A percentile compares a stretch with the other conserved stretches of the same genome.
Conservation (phyloP, 64 coral and sea anemone species). For the Porites australiensis region DNA sequence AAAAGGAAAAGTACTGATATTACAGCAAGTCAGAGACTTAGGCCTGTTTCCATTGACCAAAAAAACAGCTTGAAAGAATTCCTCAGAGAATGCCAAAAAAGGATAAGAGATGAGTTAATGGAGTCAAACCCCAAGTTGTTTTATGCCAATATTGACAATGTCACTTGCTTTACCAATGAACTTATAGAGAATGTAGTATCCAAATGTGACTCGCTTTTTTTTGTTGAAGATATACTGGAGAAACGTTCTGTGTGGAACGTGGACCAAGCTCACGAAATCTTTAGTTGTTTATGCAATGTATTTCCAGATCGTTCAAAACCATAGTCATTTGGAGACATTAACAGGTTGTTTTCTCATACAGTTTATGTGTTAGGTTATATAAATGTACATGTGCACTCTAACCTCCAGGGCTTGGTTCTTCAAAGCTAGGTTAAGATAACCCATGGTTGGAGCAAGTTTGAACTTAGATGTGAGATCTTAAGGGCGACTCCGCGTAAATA, state of each 20-base stretch:
- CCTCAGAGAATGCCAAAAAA: background rate
- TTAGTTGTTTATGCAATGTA: conserved; percentile 14
- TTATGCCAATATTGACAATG: background rate
- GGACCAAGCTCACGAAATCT: conserved; percentile 33
- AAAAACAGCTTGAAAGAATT: background rate
- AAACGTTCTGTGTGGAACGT: conserved; percentile 13
- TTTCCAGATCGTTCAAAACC: conserved; percentile 2
- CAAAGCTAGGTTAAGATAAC: too few relatives aligned
- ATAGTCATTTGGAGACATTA: too few relatives aligned
- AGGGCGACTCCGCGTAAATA: too few relatives aligned
- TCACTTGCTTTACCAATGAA: conserved; percentile 23
- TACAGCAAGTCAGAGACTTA: too few relatives aligned
- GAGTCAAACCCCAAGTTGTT: conserved; percentile 2
- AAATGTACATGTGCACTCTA: too few relatives aligned
- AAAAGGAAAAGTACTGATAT: too few relatives aligned
- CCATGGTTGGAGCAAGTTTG: too few relatives aligned
- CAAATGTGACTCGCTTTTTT: conserved; percentile 36
- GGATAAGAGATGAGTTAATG: background rate
- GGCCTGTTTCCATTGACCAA: background rate
- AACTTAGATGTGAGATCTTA: too few relatives aligned
- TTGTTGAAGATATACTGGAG: conserved; percentile 48
- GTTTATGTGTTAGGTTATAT: too few relatives aligned
- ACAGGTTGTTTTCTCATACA: too few relatives aligned
- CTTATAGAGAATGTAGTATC: conserved; percentile 17
- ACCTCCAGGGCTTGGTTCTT: too few relatives aligned